Base-by-base conservation (phyloP, 2,113 vertebrate species). In the Callaeas wilsoni region DNA sequence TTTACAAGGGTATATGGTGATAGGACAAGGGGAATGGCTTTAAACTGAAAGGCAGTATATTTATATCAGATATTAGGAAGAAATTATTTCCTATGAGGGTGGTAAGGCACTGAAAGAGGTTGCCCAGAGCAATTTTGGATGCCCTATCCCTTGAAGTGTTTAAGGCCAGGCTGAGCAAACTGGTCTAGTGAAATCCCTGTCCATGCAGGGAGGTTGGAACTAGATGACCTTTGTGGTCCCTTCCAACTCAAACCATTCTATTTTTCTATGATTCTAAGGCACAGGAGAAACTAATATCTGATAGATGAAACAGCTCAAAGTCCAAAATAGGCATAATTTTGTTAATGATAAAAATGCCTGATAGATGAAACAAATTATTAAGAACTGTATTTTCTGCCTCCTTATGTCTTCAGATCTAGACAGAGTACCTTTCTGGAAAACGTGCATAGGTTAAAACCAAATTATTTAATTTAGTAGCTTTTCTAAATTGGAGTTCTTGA, bases 171-270 rank as follows among this genome's bases (percentile, higher is more conserved):
- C 1, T 75, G 37, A 68, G 20, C 20, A 60, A 82, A 46, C 11
- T 50, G 33, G 13, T 59, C n/a, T 53, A 60, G 33, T 29, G 27
- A 32, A 59, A 50, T 22, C 20, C 7, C 6, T n/a, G 13, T 39
- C 29, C 46, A n/a, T 0, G 0, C 29, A 18, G 23, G 7, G 10
- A 32, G 16, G 23, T 12, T 74, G 42, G 16, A 67, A 39, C 13
- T 52, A 26, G 11, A 37, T 37, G 44, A 16, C 6, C 10, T 49
- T 65, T 37, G 23, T 37, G 8, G 22, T 52, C 5, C 25, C 5
- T 87, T 70, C 35, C n/a, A n/a, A 49, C 11, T 5, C 18, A 87
- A 79, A 52, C 13, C 13, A 37, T 65, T 74, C 19, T 50, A 4
- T 52, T 26, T 37, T 37, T 65, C 33, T 20, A 4, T 81, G 33